Evolutionary conservation across 1,140 invertebrate genomes (phyloP).

Genomic region (Dendroctonus ponderosae): DNA sequence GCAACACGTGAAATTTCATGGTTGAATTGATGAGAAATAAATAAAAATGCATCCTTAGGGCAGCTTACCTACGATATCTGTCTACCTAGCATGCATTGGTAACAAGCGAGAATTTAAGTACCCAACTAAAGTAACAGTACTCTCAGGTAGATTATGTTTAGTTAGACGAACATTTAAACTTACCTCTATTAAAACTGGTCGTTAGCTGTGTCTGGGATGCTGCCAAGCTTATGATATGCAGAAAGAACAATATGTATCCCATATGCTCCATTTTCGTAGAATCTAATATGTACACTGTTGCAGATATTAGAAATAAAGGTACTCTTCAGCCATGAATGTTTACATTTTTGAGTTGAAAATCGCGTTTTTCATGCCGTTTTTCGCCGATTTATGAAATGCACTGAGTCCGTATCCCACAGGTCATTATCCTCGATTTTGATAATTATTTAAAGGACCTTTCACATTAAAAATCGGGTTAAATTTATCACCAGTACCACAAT

Average conservation of each 20-base stretch:
- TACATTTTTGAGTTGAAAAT: slow-evolving; percentile 24
- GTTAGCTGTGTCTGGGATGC: slow-evolving; percentile 11
- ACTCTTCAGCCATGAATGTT: slow-evolving; percentile 23
- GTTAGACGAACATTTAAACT: slow-evolving; percentile 20
- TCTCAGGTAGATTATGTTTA: slow-evolving; percentile 21
- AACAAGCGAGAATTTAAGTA: slow-evolving; percentile 5
- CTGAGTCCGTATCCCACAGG: slow-evolving; percentile 12
- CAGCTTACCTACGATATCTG: not conserved
- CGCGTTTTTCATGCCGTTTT: slow-evolving; percentile 3
- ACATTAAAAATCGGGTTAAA: slow-evolving; percentile 7
- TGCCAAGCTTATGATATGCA: slow-evolving; percentile 6
- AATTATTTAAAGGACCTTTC: slow-evolving; percentile 16
- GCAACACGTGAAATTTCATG: slow-evolving; percentile 26
- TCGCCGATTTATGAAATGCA: slow-evolving; percentile 1
- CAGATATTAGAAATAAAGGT: slow-evolving; percentile 20
- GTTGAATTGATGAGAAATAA: slow-evolving; percentile 17
- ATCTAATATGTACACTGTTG: slow-evolving; percentile 18
- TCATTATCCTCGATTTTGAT: slow-evolving; percentile 1
- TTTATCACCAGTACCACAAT: slow-evolving; percentile 13
- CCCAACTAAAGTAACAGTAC: slow-evolving; percentile 21
- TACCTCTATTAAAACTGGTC: slow-evolving; percentile 18
- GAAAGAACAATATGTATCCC: slow-evolving; percentile 14
- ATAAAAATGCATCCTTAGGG: slow-evolving; percentile 11
- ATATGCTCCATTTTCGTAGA: slow-evolving; percentile 14
- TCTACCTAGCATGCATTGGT: too few species aligned